Percentiles rank a stretch among this genome's conserved stretches.
phyloP scores from a whole-genome alignment of 1,140 invertebrate genomes.

The Neodiprion virginianus region DNA sequence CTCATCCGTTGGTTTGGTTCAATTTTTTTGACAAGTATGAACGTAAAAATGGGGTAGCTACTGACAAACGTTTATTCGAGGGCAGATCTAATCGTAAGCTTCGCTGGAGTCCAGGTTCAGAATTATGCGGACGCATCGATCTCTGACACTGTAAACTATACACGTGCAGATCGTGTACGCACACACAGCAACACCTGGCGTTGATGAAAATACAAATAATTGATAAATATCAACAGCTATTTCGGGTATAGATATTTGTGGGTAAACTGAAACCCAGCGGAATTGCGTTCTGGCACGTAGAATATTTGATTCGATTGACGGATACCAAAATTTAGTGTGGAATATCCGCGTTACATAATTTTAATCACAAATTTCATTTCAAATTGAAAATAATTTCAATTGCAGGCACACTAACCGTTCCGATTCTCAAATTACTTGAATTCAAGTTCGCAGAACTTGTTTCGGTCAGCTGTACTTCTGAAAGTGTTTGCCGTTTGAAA shows the following conservation, averaged over 20 bases:
- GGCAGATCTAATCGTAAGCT: neutral
- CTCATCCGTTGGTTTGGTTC: no score
- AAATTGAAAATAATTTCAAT: neutral
- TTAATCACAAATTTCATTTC: neutral
- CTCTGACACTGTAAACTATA: neutral
- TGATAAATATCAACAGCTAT: neutral
- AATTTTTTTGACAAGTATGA: no score
- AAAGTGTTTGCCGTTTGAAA: no score
- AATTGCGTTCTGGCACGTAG: neutral
- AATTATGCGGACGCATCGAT: neutral
- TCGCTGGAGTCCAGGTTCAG: neutral
- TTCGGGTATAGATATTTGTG: neutral
- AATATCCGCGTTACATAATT: neutral
- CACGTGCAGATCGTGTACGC: no score
- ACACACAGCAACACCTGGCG: no score
- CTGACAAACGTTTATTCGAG: neutral
- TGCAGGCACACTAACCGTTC: neutral
- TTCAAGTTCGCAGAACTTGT: neutral
- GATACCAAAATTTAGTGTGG: neutral
- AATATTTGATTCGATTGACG: neutral
- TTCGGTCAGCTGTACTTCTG: no score
- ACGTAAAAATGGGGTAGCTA: neutral
- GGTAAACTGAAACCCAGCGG: neutral
- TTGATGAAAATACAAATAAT: no score
- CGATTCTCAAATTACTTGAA: neutral